Base-by-base conservation (phyloP, 2,113 vertebrate species). In the Gymnobelideus leadbeateri region DNA sequence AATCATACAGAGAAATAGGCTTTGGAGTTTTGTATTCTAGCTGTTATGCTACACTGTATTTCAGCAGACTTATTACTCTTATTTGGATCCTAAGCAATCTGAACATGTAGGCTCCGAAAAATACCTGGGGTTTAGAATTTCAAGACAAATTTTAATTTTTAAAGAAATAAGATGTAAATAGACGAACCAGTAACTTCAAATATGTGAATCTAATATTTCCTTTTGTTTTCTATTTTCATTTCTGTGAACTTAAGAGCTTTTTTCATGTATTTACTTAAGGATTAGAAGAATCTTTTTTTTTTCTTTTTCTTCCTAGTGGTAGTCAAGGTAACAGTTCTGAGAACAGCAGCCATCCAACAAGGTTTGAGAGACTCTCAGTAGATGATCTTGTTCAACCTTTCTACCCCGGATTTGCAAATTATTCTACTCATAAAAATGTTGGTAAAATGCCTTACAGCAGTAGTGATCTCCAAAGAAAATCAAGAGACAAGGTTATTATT, bases 361-460 rank as follows among this genome's bases (percentile, higher is more conserved):
- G 98, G 24, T 96, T 96, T 92, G 96, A 96, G 91, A 97, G 95
- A 37, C 92, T 99, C 8, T 98, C 97, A 89, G 61, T 98, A 95
- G 98, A 99, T 96, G 98, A 99, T 93, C 96, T 98, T 50, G 95
- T 95, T 95, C 97, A 97, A 47, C 97, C 97, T 24, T 93, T 96
- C 93, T 97, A 91, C 93, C n/a, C 91, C 94, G 96, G 92, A 96
- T 43, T 94, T 89, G 95, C 97, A 52, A 96, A 94, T 96, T 96
- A 95, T 46, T 95, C 96, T 89, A 89, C 25, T 93, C 92, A 96
- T 95, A 98, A 98, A 93, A 98, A 95, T 93, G 53, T 90, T 95
- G 92, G 93, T 96, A 97, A 97, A 96, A 95, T 92, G 3, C 53
- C 96, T 57, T 77, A 0, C 95, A 95, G 94, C 55, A 94, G 49